Evolutionary conservation across 2,113 vertebrate species (phyloP), one percentile per base, ranked within the genome.

Genomic region (Tretioscincus oriximinensis): DNA sequence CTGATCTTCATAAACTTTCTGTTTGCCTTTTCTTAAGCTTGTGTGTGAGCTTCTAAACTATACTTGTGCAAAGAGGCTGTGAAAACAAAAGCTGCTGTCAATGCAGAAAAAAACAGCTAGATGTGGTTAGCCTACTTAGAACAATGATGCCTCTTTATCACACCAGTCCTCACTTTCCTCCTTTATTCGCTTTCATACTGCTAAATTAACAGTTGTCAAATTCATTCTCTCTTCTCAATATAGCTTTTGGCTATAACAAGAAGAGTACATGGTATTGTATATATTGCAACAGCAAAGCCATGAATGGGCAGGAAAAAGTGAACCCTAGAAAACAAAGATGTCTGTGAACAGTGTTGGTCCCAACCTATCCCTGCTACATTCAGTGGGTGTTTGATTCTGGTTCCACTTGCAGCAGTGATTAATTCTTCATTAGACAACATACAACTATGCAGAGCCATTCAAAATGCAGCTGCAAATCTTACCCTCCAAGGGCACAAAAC

Each of bases 131-230:
- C 85, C 84, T 91, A 84, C 0, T 1, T 41, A 86, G 86, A 90
- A 94, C 92, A 94, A 92, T 78, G 85, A 87, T 76, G 80, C 29
- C 83, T 86, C 86, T 94, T 87, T 86, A 87, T 79, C 45, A 87
- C 87, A 2, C 1, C 73, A 73, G 47, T 69, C 47, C 77, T 75
- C 47, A 2, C 41, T 74, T 67, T 76, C 81, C 67, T 65, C 51
- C 85, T 87, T 89, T 77, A 85, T 82, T 81, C 78, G 86, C 78
- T 35, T 79, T 60, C 22, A 21, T 7, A 66, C 16, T 79, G 85
- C 90, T 84, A 83, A 73, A 77, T 58, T 81, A 86, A 63, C 0
- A 16, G 78, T 81, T 73, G 63, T 51, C 47, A 66, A 67, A 84
- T 54, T 12, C 61, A 69, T 61, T 83, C 14, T 29, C 76, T 83